Percentiles rank a stretch among this genome's conserved stretches.
phyloP scores from a whole-genome alignment of 2,888 invertebrate species.

The Prionchulus punctatus region DNA sequence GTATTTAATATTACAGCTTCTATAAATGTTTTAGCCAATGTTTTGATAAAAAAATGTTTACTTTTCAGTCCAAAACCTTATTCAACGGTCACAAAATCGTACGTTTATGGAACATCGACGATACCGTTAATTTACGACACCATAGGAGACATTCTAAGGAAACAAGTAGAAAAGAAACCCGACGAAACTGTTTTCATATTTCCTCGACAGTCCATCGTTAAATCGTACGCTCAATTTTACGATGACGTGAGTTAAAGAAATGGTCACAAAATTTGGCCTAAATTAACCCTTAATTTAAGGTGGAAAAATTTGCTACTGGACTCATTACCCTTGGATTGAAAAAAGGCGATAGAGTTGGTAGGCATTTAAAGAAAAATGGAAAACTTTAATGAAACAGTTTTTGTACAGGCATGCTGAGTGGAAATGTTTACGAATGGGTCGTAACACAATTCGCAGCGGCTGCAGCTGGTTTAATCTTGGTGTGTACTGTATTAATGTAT shows the following conservation, averaged over 20 bases:
- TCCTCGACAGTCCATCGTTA: slow-evolving; percentile 11
- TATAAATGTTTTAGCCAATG: no score
- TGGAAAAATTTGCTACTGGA: slow-evolving; percentile 54
- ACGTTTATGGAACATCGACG: slow-evolving; percentile 11
- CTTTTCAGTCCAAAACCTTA: no score
- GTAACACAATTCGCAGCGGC: slow-evolving; percentile 52
- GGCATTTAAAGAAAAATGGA: no score
- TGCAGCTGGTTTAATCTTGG: slow-evolving; percentile 54
- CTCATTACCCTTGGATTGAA: slow-evolving; percentile 51
- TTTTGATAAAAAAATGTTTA: no score
- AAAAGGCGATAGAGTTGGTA: slow-evolving; percentile 55
- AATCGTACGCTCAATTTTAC: slow-evolving; percentile 9
- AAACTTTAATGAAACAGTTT: no score
- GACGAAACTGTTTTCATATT: slow-evolving; percentile 10
- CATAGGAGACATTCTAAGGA: slow-evolving; percentile 3
- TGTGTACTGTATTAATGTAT: slow-evolving; percentile 31
- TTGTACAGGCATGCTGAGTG: slow-evolving; percentile 67
- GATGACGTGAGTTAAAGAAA: slow-evolving; percentile 7
- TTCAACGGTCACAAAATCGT: neutral
- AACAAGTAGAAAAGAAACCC: slow-evolving; percentile 5
- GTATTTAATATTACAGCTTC: no score
- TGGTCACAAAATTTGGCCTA: neutral
- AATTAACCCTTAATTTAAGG: slow-evolving; percentile 36
- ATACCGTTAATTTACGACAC: slow-evolving; percentile 7
- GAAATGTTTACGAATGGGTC: slow-evolving; percentile 61